A percentile compares a stretch with the other conserved stretches of the same genome.
Conservation (phyloP, 92 coral and sea anemone species). For the Heteractis magnifica region DNA sequence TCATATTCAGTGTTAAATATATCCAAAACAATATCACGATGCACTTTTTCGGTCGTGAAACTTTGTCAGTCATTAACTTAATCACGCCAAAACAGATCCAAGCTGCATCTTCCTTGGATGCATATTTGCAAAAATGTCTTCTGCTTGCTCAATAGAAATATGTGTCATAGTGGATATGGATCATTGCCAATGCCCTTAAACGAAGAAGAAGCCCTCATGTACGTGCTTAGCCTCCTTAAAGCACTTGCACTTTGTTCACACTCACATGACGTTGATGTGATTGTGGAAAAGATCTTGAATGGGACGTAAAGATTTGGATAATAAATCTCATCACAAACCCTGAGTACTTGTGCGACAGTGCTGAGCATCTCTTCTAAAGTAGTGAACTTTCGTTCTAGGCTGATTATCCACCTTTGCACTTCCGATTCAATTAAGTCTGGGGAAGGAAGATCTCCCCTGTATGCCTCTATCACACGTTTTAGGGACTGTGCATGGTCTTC, state of each 20-base stretch:
- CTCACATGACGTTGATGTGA: conserved; percentile 16
- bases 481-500: not conserved
- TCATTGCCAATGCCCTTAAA: conserved; percentile 15
- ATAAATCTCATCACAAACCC: conserved; percentile 2
- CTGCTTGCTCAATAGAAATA: not conserved
- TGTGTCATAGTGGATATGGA: conserved; percentile 16
- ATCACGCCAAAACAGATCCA: conserved; percentile 6
- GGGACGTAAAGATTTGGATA: not conserved
- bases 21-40: conserved; percentile 10
- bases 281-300: conserved; percentile 6
- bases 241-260: conserved; percentile 15
- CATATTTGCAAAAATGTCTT: conserved; percentile 13
- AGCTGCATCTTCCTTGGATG: conserved; percentile 18
- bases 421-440: not conserved
- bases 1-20: conserved; percentile 2
- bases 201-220: not conserved
- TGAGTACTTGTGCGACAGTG: not conserved
- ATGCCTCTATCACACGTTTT: conserved; percentile 6
- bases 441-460: conserved; percentile 12
- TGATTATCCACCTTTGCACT: conserved; percentile 8
- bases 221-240: conserved; percentile 6
- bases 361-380: not conserved
- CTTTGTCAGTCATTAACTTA: conserved; percentile 1
- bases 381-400: not conserved
- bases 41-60: not conserved